phyloP scores from a whole-genome alignment of 2,797 vertebrate genomes.

The Sebastes oblongus region DNA sequence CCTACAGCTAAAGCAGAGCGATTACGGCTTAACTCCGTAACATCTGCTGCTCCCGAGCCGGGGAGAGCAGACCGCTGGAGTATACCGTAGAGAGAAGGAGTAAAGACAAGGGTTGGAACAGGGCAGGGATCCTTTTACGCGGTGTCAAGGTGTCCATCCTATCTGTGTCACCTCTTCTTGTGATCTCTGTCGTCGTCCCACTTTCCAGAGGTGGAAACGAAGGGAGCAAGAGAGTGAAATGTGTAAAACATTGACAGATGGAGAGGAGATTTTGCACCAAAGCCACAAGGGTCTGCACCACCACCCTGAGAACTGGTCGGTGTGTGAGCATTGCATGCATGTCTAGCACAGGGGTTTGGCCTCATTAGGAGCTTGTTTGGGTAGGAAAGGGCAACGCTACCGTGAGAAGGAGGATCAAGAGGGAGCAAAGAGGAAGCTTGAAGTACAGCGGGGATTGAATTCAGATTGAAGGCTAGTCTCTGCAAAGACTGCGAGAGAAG shows the following conservation, averaged over 20 bases:
- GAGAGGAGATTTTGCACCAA: conserved; percentile 35
- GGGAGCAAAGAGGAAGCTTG: conserved; percentile 63
- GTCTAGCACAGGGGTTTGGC: conserved; percentile 46
- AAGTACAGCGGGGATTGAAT: conserved; percentile 63
- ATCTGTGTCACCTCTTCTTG: conserved; percentile 49
- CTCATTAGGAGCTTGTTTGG: conserved; percentile 72
- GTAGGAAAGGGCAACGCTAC: conserved; percentile 40
- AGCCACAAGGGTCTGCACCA: conserved; percentile 20
- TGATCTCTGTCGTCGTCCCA: conserved; percentile 37
- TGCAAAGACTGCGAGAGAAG: conserved; percentile 57
- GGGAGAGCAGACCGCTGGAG: conserved; percentile 31
- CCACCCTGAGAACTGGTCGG: conserved; percentile 16
- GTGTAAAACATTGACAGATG: conserved; percentile 50
- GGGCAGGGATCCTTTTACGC: conserved; percentile 33
- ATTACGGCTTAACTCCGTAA: conserved; percentile 71
- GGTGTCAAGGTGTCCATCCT: conserved; percentile 32
- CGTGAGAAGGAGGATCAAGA: conserved; percentile 70
- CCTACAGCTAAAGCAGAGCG: conserved; percentile 64
- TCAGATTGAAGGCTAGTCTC: conserved; percentile 62
- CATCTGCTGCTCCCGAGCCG: conserved; percentile 66
- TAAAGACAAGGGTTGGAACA: conserved; percentile 42
- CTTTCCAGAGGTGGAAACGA: conserved; percentile 44
- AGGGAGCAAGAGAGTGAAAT: conserved; percentile 18
- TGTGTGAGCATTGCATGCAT: background rate
- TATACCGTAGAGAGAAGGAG: conserved; percentile 35